Evolutionary conservation across 1,140 invertebrate species (phyloP), one percentile per base, ranked within the genome.

Genomic region (Macrobrachium rosenbergii): DNA sequence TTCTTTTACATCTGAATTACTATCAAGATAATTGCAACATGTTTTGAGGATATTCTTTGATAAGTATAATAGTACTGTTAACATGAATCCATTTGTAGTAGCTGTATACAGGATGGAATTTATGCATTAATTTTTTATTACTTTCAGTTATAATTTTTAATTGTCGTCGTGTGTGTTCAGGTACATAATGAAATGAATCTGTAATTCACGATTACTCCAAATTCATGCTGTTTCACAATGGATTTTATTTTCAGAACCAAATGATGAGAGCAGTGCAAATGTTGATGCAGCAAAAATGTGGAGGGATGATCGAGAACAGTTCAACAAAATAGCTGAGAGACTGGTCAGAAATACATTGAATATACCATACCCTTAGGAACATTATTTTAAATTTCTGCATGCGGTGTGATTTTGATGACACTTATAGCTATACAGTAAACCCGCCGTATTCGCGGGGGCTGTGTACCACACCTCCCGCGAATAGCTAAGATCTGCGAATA

Each of bases 221-320:
- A 37, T 23, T 5, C 12, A 72, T 17, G 2, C 16, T 19, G 1
- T 16, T 16, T 11, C 21, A 14, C 14, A 17, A 2, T 8, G 3
- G 8, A 19, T 12, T 19, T 45, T 62, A n/a, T 37, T 83, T 84
- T 62, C 91, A 96, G 99, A 99, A 92, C 99, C 99, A 7, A 99
- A 99, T 93, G 98, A 99, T 92, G 99, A 99, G 92, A 99, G 98
- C 93, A 98, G 98, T 45, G 99, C 99, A 1, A 99, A 99, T 93
- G 98, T 99, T 0, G 99, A 99, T 93, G 99, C 99, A 10, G 98
- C 99, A 0, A 99, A 99, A 93, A 99, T 99, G 96, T 99, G 98
- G 98, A 93, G 99, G 85, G 98, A 99, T 91, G 95, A 99, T 92
- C 93, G 98, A 59, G 94, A 95, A 28, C 96, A 99, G 92, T 99